A percentile compares a stretch with the other conserved stretches of the same genome.
Evolutionary conservation across 2,113 vertebrate genomes (phyloP).

Genomic region (Myotis brandtii): DNA sequence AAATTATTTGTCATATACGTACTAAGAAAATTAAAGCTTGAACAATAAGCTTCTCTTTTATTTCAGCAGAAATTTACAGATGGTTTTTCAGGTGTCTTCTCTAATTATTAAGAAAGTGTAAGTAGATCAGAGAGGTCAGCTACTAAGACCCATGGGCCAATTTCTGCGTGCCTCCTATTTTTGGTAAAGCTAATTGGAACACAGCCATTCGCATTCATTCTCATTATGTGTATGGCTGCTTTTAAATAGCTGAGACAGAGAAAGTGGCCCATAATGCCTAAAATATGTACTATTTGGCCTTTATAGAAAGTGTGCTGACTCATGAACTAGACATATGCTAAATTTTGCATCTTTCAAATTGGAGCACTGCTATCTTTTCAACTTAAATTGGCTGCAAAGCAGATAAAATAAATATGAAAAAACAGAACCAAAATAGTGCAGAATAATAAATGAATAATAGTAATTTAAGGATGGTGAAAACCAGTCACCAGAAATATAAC

Average conservation of each 20-base stretch:
- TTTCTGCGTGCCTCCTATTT: not conserved
- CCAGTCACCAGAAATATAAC: not conserved
- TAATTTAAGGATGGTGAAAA: not conserved
- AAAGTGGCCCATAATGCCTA: not conserved
- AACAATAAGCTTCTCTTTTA: not conserved
- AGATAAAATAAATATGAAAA: not conserved
- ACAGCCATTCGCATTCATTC: not conserved
- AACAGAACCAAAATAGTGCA: not conserved
- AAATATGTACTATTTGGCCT: not conserved
- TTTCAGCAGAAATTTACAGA: not conserved
- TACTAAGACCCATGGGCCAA: not conserved
- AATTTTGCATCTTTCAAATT: not conserved
- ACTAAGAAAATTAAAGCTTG: not conserved
- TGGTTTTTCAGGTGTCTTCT: not conserved
- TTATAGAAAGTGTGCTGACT: not conserved
- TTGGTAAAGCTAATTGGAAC: not conserved
- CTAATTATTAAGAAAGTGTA: not conserved
- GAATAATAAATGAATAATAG: not conserved
- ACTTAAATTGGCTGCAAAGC: not conserved
- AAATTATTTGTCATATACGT: not conserved
- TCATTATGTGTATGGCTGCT: not conserved
- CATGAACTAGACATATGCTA: not conserved
- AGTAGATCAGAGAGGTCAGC: not conserved
- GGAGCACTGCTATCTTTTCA: not conserved
- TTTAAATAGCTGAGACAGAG: not conserved